Conservation (phyloP, 92 coral and sea anemone species). For the Epizoanthus illoricatus region DNA sequence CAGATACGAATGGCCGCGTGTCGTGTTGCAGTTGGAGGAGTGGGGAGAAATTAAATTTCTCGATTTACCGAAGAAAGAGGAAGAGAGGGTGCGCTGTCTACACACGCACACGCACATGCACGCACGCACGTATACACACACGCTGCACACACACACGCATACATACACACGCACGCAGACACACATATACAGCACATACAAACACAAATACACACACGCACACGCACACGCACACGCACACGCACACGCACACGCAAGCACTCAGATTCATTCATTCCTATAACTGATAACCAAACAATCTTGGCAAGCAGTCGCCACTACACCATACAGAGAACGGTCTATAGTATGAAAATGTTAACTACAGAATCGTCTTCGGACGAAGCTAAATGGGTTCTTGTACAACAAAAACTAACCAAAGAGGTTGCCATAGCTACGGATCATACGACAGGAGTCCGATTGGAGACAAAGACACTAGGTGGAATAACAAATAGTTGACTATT, state of each 20-base stretch:
- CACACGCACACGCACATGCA: neutral
- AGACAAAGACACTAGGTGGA: constrained; percentile 10
- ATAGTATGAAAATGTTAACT: neutral
- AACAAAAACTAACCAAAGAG: neutral
- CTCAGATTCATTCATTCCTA: neutral
- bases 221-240: neutral
- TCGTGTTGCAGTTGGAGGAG: too few species aligned
- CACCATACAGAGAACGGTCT: neutral
- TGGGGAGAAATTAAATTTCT: too few species aligned
- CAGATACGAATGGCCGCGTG: too few species aligned
- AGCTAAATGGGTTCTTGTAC: neutral
- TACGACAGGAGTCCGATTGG: constrained; percentile 10
- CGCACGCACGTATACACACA: neutral
- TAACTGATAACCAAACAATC: neutral
- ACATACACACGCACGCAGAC: neutral
- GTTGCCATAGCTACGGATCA: constrained; percentile 11
- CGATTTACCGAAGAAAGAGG: too few species aligned
- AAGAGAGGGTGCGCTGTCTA: too few species aligned
- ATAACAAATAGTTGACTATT: constrained; percentile 16
- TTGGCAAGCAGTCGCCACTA: neutral
- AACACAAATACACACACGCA: neutral
- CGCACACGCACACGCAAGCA: neutral
- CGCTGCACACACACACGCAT: too few species aligned
- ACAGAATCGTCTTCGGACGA: too few species aligned
- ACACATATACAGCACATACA: neutral